These are phyloP conservation scores for Acropternis orthonyx DNA, from an alignment of 2,797 vertebrate genomes.

Conservation along the genomic window DNA sequence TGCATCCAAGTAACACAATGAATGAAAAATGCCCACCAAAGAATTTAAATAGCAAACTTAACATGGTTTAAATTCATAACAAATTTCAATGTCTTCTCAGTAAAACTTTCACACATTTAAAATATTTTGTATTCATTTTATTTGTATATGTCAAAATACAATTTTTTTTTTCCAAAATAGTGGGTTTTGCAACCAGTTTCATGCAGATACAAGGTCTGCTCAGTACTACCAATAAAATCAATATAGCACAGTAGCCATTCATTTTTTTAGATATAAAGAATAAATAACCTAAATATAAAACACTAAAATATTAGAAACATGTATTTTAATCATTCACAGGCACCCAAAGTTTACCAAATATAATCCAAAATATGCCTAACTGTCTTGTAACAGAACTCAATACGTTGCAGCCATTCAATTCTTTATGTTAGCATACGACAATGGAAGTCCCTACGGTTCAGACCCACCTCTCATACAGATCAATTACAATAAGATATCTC, in stretches of 20 bases:
- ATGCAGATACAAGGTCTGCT: constrained; percentile 87
- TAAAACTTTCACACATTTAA: constrained; percentile 83
- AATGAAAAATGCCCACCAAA: constrained; percentile 72
- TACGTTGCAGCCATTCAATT: constrained; percentile 68
- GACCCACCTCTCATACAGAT: constrained; percentile 77
- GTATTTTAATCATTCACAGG: constrained; percentile 83
- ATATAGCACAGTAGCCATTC: constrained; percentile 84
- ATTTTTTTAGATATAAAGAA: constrained; percentile 85
- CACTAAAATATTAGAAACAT: constrained; percentile 87
- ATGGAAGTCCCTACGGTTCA: constrained; percentile 72
- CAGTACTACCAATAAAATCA: constrained; percentile 87
- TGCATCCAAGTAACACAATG: constrained; percentile 66
- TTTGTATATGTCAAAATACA: constrained; percentile 89
- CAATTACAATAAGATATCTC: constrained; percentile 76
- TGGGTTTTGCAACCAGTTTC: constrained; percentile 86
- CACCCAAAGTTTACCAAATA: constrained; percentile 82
- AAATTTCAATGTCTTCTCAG: constrained; percentile 65
- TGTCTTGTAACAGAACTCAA: constrained; percentile 75
- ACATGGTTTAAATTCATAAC: constrained; percentile 64
- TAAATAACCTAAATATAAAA: constrained; percentile 91
- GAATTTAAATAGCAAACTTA: constrained; percentile 72
- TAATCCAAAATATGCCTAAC: constrained; percentile 78
- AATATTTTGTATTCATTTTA: constrained; percentile 87
- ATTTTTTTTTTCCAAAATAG: constrained; percentile 84
- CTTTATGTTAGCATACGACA: constrained; percentile 70